Evolutionary conservation across 2,113 vertebrate genomes (phyloP).

Genomic region (Tetrao urogallus): DNA sequence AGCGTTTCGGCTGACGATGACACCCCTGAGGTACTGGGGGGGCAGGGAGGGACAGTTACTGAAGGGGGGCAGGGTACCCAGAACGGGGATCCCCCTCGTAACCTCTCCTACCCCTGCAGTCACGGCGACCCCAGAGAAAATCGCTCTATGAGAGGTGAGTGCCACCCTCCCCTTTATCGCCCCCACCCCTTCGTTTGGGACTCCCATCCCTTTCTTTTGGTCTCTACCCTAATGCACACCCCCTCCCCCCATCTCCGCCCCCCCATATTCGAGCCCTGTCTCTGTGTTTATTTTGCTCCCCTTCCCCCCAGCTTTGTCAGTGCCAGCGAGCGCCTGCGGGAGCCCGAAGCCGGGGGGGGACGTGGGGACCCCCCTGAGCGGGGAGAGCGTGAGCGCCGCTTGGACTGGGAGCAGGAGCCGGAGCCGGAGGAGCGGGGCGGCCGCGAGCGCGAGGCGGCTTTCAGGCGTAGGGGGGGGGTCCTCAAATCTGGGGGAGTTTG

Average conservation of each 20-base stretch:
- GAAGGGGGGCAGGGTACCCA: too few species aligned
- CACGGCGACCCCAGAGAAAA: slow-evolving; percentile 87
- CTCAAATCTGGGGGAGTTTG: too few species aligned
- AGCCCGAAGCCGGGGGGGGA: slow-evolving; percentile 41
- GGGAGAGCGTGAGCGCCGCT: slow-evolving; percentile 30
- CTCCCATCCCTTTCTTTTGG: too few species aligned
- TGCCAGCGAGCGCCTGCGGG: slow-evolving; percentile 81
- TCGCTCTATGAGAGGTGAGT: slow-evolving; percentile 90
- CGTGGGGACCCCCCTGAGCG: slow-evolving; percentile 60
- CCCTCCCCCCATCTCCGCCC: too few species aligned
- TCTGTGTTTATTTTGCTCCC: too few species aligned
- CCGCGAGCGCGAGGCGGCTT: not conserved
- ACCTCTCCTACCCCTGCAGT: slow-evolving; percentile 65
- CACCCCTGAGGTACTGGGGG: slow-evolving; percentile 79
- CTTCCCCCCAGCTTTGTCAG: slow-evolving; percentile 84
- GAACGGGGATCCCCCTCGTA: too few species aligned
- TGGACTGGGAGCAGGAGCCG: slow-evolving; percentile 44
- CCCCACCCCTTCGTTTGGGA: too few species aligned
- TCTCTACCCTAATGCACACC: too few species aligned
- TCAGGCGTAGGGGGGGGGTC: not conserved
- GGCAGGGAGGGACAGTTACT: not conserved
- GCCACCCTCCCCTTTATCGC: not conserved
- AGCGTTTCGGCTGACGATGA: slow-evolving; percentile 91
- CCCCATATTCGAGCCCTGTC: not conserved
- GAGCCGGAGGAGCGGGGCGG: not conserved